Evolutionary conservation across 2,888 invertebrate species (phyloP), one percentile per base, ranked within the genome.

Genomic region (Xylophagus ater): DNA sequence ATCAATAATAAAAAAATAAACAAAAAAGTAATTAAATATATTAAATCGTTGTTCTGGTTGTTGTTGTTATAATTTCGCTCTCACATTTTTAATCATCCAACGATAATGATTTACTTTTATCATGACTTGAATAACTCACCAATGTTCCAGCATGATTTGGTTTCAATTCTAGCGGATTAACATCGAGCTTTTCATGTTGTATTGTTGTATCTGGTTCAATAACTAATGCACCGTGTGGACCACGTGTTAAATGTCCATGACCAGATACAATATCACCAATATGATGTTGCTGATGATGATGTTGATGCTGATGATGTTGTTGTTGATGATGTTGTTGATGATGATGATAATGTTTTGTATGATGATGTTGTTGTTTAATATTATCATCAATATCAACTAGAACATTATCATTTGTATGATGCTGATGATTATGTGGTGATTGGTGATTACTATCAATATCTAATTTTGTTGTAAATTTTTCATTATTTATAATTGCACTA

Each of bases 111-210:
- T n/a, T n/a, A n/a, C n/a, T n/a, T n/a, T n/a, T n/a, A n/a, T n/a
- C n/a, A 42, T 58, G 57, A 47, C 56, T 58, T 40, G 57, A 62
- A 49, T 75, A 75, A 48, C 71, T 68, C 43, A 76, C 67, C 34
- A 74, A 69, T 28, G 71, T 67, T 1, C 75, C 75, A 40, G 71
- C 72, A 29, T 73, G 67, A 28, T 74, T 75, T 2, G 74, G 74
- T 45, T 70, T 71, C 29, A 75, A 57, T 41, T 72, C 68, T 47
- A 74, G 72, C 0, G 72, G 69, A 41, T 72, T 72, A 10, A 75
- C 67, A 49, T 73, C 71, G n/a, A 75, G 60, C 49, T 72, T 73
- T 41, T 71, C 68, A 48, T 71, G 70, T 10, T 31, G 23, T 18
- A 21, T 21, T 7, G 10, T 3, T 13, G 9, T 28, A 28, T 49